A percentile compares a stretch with the other conserved stretches of the same genome.
Evolutionary conservation across 30 jellyfish, hydroid and myxozoan species (phyloP).

Genomic region (Turritopsis dohrnii): DNA sequence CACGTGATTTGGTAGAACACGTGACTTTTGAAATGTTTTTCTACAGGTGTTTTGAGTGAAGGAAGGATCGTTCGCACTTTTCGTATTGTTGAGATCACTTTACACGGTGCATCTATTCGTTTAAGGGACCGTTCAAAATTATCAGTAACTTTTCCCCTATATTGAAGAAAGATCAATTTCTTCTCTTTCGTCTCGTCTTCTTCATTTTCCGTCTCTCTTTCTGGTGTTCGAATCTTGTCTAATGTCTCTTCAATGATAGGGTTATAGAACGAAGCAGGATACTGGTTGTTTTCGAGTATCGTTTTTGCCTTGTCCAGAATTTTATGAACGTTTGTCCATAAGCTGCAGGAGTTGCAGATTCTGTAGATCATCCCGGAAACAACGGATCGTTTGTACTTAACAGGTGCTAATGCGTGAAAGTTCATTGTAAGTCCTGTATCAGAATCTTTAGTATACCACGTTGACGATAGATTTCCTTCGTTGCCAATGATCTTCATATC

Average conservation of each 20-base stretch:
- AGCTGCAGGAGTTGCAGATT: not conserved
- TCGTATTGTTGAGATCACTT: not conserved
- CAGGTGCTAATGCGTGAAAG: not conserved
- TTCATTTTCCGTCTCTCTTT: not conserved
- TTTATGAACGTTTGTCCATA: not conserved
- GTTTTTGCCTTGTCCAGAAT: not conserved
- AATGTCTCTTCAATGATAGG: not conserved
- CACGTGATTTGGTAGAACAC: too few species aligned
- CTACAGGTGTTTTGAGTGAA: not conserved
- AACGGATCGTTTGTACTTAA: not conserved
- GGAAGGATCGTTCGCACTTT: not conserved
- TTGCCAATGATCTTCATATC: not conserved
- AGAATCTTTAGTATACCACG: not conserved
- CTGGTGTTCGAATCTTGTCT: not conserved
- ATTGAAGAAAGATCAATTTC: not conserved
- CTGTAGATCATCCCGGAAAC: not conserved
- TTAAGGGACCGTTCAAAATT: not conserved
- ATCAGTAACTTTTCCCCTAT: not conserved
- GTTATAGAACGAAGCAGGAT: not conserved
- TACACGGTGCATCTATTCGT: not conserved
- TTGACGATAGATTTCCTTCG: not conserved
- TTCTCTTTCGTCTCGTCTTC: not conserved
- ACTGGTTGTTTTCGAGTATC: not conserved
- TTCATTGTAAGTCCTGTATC: not conserved
- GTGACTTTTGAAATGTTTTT: too few species aligned